phyloP scores from a whole-genome alignment of 2,113 vertebrate species.

The Malurus alboscapulatus region DNA sequence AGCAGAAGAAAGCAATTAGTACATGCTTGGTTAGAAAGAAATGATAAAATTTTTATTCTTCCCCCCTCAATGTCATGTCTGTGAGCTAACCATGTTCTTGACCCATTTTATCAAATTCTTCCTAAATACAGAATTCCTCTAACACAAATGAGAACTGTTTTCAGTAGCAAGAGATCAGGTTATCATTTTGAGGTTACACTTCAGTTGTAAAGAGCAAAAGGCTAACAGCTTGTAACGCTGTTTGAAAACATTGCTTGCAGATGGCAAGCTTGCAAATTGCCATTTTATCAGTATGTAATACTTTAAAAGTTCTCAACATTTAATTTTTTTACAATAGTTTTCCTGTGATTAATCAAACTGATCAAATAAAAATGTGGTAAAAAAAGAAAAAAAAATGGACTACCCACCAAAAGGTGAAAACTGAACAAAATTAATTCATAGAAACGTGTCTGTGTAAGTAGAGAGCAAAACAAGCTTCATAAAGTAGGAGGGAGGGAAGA shows the following conservation, averaged over 20 bases:
- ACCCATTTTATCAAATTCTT: background rate
- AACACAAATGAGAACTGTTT: background rate
- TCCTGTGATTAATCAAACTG: background rate
- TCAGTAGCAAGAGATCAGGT: background rate
- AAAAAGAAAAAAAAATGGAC: background rate
- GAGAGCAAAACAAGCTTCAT: background rate
- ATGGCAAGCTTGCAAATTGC: background rate
- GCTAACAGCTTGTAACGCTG: background rate
- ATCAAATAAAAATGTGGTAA: background rate
- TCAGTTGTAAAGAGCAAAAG: background rate
- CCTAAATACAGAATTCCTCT: background rate
- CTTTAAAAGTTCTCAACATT: background rate
- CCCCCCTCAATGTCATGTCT: fast-evolving
- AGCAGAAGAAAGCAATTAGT: background rate
- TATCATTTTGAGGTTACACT: background rate
- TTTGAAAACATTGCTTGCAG: background rate
- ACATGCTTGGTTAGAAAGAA: background rate
- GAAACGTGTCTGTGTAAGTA: background rate
- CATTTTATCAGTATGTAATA: background rate
- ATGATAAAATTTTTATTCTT: background rate
- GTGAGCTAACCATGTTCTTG: background rate
- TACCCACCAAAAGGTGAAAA: background rate
- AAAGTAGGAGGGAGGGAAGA: background rate
- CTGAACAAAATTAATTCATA: background rate
- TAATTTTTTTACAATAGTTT: background rate